phyloP scores from a whole-genome alignment of 2,888 invertebrate species.

The Microplitis deprimator region DNA sequence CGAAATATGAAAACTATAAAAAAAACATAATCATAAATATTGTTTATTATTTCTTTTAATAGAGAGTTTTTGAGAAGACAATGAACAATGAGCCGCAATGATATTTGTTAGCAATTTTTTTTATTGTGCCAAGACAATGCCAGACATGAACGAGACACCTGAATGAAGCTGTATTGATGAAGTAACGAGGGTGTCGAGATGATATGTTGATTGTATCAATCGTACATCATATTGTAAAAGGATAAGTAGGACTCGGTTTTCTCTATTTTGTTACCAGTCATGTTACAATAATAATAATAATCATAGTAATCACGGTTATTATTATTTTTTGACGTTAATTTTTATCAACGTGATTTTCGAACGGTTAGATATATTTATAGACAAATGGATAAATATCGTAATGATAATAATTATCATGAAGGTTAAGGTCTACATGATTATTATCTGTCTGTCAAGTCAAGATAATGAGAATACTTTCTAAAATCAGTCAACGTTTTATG shows the following conservation, averaged over 20 bases:
- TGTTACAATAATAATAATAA: conserved; percentile 11
- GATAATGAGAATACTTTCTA: conserved; percentile 17
- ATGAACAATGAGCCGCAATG: background rate
- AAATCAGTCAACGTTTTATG: background rate
- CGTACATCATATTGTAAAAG: background rate
- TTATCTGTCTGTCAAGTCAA: conserved; percentile 34
- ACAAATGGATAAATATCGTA: background rate
- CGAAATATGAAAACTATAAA: background rate
- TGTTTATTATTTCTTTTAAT: background rate
- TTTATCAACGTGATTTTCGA: background rate
- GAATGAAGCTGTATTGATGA: background rate
- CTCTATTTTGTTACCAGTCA: conserved; percentile 7
- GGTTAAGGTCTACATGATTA: conserved; percentile 25
- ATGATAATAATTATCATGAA: conserved; percentile 19
- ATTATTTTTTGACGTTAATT: conserved; percentile 2
- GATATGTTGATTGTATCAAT: background rate
- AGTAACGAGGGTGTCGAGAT: background rate
- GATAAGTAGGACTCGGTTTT: background rate
- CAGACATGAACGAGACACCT: background rate
- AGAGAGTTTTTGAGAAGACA: background rate
- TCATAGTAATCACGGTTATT: background rate
- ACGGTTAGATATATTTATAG: background rate
- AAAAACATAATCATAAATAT: background rate
- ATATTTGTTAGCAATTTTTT: background rate
- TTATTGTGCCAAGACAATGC: background rate